Evolutionary conservation across 2,888 invertebrate species (phyloP), one percentile per base, ranked within the genome.

Genomic region (Aphidius colemani): DNA sequence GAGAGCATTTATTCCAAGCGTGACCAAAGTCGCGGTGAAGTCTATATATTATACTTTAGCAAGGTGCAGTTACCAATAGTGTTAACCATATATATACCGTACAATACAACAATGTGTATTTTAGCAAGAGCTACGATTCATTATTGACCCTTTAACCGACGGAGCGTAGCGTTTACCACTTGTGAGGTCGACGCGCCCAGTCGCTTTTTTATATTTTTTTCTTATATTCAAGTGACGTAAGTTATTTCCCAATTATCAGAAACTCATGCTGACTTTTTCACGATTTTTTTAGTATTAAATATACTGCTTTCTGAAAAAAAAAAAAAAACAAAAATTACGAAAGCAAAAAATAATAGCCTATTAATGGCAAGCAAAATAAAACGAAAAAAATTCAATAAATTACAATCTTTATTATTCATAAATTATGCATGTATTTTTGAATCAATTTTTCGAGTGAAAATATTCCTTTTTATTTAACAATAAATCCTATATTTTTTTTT

Each of bases 1-100:
- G 30, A 30, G 30, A 70, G 71, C 74, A 75, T 75, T 75, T 71
- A 72, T 75, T 75, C 69, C 69, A 68, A 66, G 64, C 53, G 64
- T 67, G 66, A 66, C 67, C 66, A 53, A 63, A 50, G 59, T 63
- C 61, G 58, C 59, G 59, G 30, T 30, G 30, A 2, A 18, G 18
- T 18, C 2, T 18, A 30, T 30, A 30, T 30, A 30, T 30, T 30
- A 30, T 30, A 30, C 30, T 30, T 30, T 4, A 30, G 3, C 30
- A 30, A 30, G 30, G 30, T 30, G 3, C 30, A 2, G 5, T 30
- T 4, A 30, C 13, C 1, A 13, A 13, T 13, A 13, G 13, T 13
- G 13, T 13, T 13, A 13, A 13, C 13, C 13, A 30, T 30, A 30
- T 30, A 30, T 30, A 30, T 4, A 30, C 30, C 4, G 3, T 30